These are phyloP conservation scores for Turnix velox DNA, from an alignment of 2,113 vertebrate species.

Conservation along the genomic window DNA sequence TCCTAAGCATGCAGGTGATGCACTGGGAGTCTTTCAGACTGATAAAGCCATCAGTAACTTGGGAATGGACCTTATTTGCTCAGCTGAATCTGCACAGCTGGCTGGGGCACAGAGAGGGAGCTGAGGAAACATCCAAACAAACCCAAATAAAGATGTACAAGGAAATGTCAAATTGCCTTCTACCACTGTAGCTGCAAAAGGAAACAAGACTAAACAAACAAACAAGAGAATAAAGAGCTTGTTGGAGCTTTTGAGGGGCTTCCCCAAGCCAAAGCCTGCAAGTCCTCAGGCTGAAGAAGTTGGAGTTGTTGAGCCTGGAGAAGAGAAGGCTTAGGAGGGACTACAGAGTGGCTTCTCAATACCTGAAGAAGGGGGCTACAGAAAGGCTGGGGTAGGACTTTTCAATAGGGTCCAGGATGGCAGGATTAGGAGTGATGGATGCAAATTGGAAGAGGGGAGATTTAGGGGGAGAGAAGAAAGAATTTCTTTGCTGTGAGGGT, in stretches of 20 bases:
- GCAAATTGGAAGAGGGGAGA: too few species aligned
- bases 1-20: conserved; percentile 79
- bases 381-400: too few species aligned
- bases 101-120: background rate
- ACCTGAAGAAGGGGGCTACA: too few species aligned
- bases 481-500: too few species aligned
- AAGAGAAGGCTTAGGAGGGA: too few species aligned
- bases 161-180: background rate
- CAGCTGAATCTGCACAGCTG: conserved; percentile 30
- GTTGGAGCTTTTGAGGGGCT: background rate
- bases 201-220: background rate
- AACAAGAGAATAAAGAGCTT: background rate
- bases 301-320: too few species aligned
- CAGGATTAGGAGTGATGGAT: too few species aligned
- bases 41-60: conserved; percentile 86
- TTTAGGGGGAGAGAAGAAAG: too few species aligned
- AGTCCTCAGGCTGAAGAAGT: fast-evolving
- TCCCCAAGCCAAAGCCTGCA: background rate
- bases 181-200: too few species aligned
- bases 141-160: background rate
- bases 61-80: conserved; percentile 64
- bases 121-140: conserved; percentile 25
- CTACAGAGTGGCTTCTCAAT: too few species aligned
- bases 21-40: conserved; percentile 71
- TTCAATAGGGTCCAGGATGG: too few species aligned